Base-by-base conservation (phyloP, 1,140 invertebrate species). In the Triops longicaudatus region DNA sequence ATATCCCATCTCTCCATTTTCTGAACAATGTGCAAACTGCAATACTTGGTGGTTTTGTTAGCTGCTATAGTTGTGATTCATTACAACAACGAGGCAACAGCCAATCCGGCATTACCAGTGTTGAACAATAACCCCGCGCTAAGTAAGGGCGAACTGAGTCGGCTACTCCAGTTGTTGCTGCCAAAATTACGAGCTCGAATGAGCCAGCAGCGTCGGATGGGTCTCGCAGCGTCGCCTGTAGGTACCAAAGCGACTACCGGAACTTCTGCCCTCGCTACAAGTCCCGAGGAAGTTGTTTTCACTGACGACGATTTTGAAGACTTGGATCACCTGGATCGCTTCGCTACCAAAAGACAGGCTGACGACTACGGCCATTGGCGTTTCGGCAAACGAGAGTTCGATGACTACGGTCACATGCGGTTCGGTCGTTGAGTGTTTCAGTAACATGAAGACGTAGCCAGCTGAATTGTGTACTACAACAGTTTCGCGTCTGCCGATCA, bases 341-440 rank as follows among this genome's bases (percentile, higher is more conserved):
- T 75, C 41, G 74, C 37, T 44, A 5, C 26, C 26, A 88, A 88
- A 77, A 85, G 87, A 77, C 84, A 85, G 71, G 87, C 88, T 77
- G 87, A 90, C 42, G 90, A 90, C 80, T 91, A 90, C 80, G 88
- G 88, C 9, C 86, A 90, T 76, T 85, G 90, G 80, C 83, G 88
- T 79, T 89, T 87, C 79, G 87, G 88, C 0, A 87, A 87, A 76
- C 85, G 88, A 27, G 80, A 87, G 37, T 90, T 88, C 80, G 89
- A 90, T 79, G 89, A 91, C 81, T 91, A 91, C 78, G 90, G 90
- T 1, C 89, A 91, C 81, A 85, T 91, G 82, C 83, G 90, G 80
- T 91, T 90, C 80, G 90, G 90, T 73, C 50, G 72, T n/a, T 72
- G 76, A 63, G 22, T 63, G 10, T 5, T n/a, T n/a, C 14, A 63